Evolutionary conservation across 2,888 invertebrate species (phyloP).

Genomic region (Drosophila antonietae): DNA sequence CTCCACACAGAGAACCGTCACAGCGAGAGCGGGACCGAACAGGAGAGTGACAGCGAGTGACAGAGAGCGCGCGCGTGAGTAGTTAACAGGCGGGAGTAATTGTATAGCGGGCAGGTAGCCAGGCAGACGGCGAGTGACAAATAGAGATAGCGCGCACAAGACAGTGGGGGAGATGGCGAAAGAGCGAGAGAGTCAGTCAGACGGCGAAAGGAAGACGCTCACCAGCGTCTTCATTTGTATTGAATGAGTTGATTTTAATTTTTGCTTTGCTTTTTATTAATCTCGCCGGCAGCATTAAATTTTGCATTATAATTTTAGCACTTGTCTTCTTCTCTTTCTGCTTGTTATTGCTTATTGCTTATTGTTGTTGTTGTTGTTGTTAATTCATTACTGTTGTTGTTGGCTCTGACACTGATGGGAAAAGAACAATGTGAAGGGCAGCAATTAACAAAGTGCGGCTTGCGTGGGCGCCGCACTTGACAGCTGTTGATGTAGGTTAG

Average conservation of each 20-base stretch:
- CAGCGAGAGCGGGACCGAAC: slow-evolving; percentile 20
- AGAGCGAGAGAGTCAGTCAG: slow-evolving; percentile 46
- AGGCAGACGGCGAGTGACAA: slow-evolving; percentile 18
- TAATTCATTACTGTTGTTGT: slow-evolving; percentile 8
- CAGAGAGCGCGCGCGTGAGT: slow-evolving; percentile 33
- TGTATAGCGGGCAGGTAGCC: neutral
- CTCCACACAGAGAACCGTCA: slow-evolving; percentile 7
- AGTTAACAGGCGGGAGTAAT: slow-evolving; percentile 14
- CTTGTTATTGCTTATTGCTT: neutral
- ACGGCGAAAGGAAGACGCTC: slow-evolving; percentile 71
- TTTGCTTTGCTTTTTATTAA: slow-evolving; percentile 17
- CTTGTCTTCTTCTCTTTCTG: slow-evolving; percentile 5
- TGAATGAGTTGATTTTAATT: slow-evolving; percentile 40
- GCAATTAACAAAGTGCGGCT: slow-evolving; percentile 33
- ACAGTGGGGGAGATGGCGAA: slow-evolving; percentile 22
- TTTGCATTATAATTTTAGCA: slow-evolving; percentile 29
- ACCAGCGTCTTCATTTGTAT: slow-evolving; percentile 67
- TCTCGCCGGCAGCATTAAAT: slow-evolving; percentile 1
- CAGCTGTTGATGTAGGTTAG: slow-evolving; percentile 84
- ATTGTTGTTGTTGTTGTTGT: neutral
- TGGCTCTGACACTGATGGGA: slow-evolving; percentile 10
- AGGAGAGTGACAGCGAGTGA: slow-evolving; percentile 2
- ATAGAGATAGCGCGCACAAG: slow-evolving; percentile 24
- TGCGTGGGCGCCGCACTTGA: slow-evolving; percentile 60
- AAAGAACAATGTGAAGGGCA: slow-evolving; percentile 34